phyloP scores from a whole-genome alignment of 2,797 vertebrate genomes.

The Apodemus agrarius region DNA sequence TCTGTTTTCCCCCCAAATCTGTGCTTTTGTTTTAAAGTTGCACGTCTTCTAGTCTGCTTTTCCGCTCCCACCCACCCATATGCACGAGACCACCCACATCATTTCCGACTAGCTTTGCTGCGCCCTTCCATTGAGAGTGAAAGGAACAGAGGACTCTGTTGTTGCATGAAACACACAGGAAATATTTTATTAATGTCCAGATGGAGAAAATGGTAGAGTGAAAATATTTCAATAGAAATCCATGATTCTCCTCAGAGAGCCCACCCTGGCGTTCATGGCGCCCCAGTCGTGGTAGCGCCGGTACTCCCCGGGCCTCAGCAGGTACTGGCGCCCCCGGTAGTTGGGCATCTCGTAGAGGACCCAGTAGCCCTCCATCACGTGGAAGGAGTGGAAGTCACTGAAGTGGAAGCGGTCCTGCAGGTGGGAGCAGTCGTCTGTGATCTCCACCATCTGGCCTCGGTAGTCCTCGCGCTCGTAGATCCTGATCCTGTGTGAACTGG shows the following conservation, averaged over 20 bases:
- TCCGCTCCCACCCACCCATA: not conserved
- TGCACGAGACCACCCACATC: accelerated
- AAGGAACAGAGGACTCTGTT: not conserved
- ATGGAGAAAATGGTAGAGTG: conserved; percentile 1
- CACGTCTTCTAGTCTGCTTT: no score
- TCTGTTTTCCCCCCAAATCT: not conserved
- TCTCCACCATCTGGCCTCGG: conserved; percentile 71
- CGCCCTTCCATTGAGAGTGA: not conserved
- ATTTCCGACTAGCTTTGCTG: not conserved
- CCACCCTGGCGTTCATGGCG: conserved; percentile 32
- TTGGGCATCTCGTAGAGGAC: conserved; percentile 69
- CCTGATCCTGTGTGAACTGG: conserved; percentile 61
- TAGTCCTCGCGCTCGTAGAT: conserved; percentile 69
- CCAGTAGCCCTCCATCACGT: conserved; percentile 69
- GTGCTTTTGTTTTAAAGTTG: not conserved
- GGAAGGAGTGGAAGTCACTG: conserved; percentile 67
- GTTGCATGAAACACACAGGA: conserved; percentile 67
- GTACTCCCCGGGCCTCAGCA: conserved; percentile 69
- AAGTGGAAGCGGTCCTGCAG: conserved; percentile 74
- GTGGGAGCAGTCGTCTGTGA: conserved; percentile 71
- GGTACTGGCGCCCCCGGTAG: conserved; percentile 67
- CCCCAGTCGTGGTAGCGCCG: conserved; percentile 52
- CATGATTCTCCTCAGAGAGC: conserved; percentile 60
- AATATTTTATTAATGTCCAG: conserved; percentile 70
- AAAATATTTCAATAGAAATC: conserved; percentile 66